Evolutionary conservation across 64 coral and sea anemone genomes (phyloP).

Genomic region (Stichodactyla helianthus): DNA sequence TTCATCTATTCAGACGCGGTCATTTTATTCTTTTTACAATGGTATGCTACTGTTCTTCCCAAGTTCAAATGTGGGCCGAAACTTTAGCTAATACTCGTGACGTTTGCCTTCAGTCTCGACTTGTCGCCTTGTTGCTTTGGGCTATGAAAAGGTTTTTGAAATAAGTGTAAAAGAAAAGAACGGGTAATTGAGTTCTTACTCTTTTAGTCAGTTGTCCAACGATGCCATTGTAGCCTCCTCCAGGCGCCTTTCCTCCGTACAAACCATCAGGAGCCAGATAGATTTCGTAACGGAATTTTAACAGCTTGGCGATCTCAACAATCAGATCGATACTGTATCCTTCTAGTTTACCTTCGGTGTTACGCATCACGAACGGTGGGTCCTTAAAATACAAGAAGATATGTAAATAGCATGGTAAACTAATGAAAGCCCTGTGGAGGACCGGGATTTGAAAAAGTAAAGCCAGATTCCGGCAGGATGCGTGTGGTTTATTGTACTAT

Average conservation of each 20-base stretch:
- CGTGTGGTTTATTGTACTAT: too few species aligned
- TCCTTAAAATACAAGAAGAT: slow-evolving; percentile 20
- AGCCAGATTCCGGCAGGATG: too few species aligned
- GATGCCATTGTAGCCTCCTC: slow-evolving; percentile 30
- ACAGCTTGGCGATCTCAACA: slow-evolving; percentile 39
- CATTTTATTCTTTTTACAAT: too few species aligned
- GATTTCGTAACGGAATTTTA: slow-evolving; percentile 57
- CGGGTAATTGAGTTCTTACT: not conserved
- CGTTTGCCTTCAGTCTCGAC: too few species aligned
- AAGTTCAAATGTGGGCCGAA: too few species aligned
- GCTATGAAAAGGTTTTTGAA: too few species aligned
- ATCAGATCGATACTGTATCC: slow-evolving; percentile 72
- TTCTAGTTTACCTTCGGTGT: slow-evolving; percentile 32
- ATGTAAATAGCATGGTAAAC: not conserved
- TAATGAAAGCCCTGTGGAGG: not conserved
- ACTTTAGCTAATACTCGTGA: too few species aligned
- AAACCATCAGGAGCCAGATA: slow-evolving; percentile 61
- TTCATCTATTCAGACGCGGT: too few species aligned
- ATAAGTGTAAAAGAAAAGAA: too few species aligned
- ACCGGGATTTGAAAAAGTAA: too few species aligned
- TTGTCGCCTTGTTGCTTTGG: too few species aligned
- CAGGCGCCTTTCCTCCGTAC: slow-evolving; percentile 29
- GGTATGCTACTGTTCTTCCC: too few species aligned
- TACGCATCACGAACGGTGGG: slow-evolving; percentile 43
- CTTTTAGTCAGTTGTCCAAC: slow-evolving; percentile 34